Evolutionary conservation across 2,797 vertebrate genomes (phyloP), one percentile per base, ranked within the genome.

Genomic region (Premnoplex brunnescens): DNA sequence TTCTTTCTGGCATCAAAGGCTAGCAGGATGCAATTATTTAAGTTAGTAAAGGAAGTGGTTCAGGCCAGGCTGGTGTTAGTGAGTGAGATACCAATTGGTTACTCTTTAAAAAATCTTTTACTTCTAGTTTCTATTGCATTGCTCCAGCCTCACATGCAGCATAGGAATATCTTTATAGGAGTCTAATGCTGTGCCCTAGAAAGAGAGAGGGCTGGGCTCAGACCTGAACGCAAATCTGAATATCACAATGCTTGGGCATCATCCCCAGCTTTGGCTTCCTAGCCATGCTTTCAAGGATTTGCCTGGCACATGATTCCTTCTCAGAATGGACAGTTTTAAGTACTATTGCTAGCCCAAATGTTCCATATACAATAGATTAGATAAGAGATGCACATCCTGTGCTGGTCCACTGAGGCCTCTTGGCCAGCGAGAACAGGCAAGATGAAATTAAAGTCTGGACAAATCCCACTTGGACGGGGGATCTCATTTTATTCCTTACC

Each of bases 11-110:
- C 88, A 90, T 93, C 88, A 95, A 89, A 96, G 82, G 73, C 63
- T 85, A 79, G 74, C 68, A 88, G 89, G 58, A 95, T 94, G 95
- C 82, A 92, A 96, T 94, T 78, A 92, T 85, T 94, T 85, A 76
- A 56, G 71, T 90, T 74, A 88, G 82, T 76, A 82, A 95, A 94
- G 88, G 79, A 94, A 56, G 56, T 75, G 46, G 83, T 77, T 90
- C 72, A 54, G 60, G 30, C 60, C 58, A 82, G 68, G 44, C 72
- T 76, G 34, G 58, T 85, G 90, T 91, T 93, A 60, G 72, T 64
- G 60, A 8, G 6, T 87, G 67, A 88, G 55, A 51, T 26, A 68
- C 24, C 49, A 5, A 36, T 28, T 86, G 55, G 55, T 79, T 59
- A 63, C 34, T 90, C 48, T n/a, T 22, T 82, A 93, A 91, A 87